Conservation (phyloP, 2,888 invertebrate genomes). For the Asteroscopus sphinx region DNA sequence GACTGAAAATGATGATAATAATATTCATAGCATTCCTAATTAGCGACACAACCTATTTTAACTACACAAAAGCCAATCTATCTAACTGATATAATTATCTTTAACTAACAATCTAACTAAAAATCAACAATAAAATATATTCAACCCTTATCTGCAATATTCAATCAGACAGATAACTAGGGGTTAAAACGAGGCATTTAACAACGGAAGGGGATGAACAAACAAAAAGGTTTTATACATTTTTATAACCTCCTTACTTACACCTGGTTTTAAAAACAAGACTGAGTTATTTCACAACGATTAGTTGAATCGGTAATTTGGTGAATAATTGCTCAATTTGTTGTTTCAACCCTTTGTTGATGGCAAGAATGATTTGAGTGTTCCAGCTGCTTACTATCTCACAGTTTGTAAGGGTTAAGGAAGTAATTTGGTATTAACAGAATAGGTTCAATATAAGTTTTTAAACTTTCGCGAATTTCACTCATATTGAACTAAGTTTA, state of each 20-base stretch:
- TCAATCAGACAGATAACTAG: slow-evolving; percentile 71
- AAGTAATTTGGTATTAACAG: slow-evolving; percentile 19
- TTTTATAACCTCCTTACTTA: slow-evolving; percentile 15
- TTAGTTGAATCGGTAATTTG: slow-evolving; percentile 47
- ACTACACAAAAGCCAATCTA: background rate
- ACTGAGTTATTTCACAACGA: slow-evolving; percentile 55
- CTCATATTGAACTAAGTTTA: no score
- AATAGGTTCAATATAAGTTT: no score
- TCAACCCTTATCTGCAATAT: slow-evolving; percentile 66
- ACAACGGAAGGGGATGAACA: slow-evolving; percentile 65
- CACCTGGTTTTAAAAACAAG: slow-evolving; percentile 53
- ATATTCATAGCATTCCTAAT: background rate
- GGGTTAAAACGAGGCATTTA: slow-evolving; percentile 51
- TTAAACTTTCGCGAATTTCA: no score
- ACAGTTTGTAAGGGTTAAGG: slow-evolving; percentile 36
- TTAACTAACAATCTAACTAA: slow-evolving; percentile 37
- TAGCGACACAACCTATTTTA: background rate
- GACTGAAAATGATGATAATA: no score
- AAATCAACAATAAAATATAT: slow-evolving; percentile 51
- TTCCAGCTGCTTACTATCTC: slow-evolving; percentile 44
- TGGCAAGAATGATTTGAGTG: slow-evolving; percentile 4
- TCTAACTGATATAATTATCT: slow-evolving; percentile 17
- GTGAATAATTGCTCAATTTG: slow-evolving; percentile 54
- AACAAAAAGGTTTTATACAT: slow-evolving; percentile 56
- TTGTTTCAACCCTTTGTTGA: slow-evolving; percentile 46